Evolutionary conservation across 2,888 invertebrate species (phyloP), one percentile per base, ranked within the genome.

Genomic region (Colletes collaris): DNA sequence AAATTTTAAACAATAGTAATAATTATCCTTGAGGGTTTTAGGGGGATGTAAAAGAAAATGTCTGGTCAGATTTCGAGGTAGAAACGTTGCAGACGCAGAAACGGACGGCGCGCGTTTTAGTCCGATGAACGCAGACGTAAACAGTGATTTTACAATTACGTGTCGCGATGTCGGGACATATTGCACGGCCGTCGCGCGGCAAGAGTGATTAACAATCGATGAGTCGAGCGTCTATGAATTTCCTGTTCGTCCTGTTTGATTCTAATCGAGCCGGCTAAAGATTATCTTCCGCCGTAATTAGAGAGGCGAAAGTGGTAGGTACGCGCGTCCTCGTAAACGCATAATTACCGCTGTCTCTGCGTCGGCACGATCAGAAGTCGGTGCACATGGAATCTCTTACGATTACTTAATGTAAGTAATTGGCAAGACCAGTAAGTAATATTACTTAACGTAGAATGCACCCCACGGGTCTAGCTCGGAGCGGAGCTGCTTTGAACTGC

Each of bases 401-500:
- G 84, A 82, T 86, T 86, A 86, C 86, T 86, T 86, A 84, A 86
- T 70, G 86, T 73, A 77, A 86, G 86, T 86, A 86, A 86, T 86
- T 84, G 86, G 78, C 84, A 71, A 68, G 82, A 63, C 76, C 69
- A 75, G 76, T 66, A 76, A 78, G 84, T 79, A 78, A 84, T 82
- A 83, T 86, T 84, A 86, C 84, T 86, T 84, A 84, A 86, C 82
- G 67, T 56, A 76, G 53, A 68, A 75, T 65, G 65, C 78, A 72
- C 65, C 53, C 59, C 55, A 60, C 4, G 56, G 70, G 60, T 46
- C 71, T 44, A 49, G 13, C 49, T 53, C 27, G 40, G 59, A 56
- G 62, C 76, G 75, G 59, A 46, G 64, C 64, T 37, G 65, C 76
- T 74, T 79, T 66, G 78, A 69, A 82, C 82, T 66, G 75, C 78